Evolutionary conservation across 2,888 invertebrate genomes (phyloP).

Genomic region (Lumbricus terrestris): DNA sequence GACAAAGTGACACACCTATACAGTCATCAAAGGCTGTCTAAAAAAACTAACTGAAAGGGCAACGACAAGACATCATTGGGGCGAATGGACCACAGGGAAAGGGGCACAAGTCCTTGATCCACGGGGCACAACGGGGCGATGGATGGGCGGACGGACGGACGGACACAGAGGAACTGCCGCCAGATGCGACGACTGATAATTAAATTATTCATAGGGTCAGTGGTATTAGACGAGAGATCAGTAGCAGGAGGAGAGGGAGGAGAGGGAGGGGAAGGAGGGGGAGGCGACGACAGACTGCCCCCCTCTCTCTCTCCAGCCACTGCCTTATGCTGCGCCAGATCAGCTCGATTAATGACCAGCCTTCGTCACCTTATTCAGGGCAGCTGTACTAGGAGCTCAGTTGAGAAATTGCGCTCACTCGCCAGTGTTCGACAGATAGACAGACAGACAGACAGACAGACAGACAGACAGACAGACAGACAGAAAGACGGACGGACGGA

Average conservation of each 20-base stretch:
- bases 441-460: no score
- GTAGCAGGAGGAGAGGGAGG: background rate
- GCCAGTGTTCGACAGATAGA: no score
- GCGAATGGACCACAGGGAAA: background rate
- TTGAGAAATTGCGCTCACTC: background rate
- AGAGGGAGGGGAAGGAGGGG: background rate
- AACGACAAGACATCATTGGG: background rate
- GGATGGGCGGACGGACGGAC: conserved; percentile 3
- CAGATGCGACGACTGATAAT: background rate
- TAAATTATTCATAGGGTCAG: conserved; percentile 14
- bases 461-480: no score
- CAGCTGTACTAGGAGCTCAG: background rate
- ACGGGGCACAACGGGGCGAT: background rate
- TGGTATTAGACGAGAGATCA: background rate
- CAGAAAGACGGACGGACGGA: no score
- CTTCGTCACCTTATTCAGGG: background rate
- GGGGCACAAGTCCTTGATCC: background rate
- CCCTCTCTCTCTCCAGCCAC: background rate
- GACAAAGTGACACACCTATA: background rate
- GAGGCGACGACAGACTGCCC: background rate
- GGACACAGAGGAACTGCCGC: background rate
- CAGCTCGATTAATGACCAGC: background rate
- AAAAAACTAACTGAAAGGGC: background rate
- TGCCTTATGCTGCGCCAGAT: background rate
- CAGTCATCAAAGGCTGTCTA: background rate